These are phyloP conservation scores for Anableps anableps DNA, from an alignment of 2,797 vertebrate species.

Conservation along the genomic window DNA sequence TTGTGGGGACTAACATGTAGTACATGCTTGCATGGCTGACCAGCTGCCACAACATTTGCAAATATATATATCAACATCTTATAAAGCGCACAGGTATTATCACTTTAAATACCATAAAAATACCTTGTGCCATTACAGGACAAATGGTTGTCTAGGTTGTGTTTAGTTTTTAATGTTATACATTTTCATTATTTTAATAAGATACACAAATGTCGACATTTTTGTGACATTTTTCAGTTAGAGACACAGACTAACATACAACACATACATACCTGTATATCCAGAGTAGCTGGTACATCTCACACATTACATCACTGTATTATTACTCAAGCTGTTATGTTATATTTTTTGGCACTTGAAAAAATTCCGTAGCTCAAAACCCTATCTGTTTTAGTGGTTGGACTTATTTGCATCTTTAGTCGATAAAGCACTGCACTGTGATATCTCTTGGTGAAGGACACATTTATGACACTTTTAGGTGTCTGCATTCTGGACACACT, in stretches of 20 bases:
- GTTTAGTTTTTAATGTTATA: neutral
- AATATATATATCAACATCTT: neutral
- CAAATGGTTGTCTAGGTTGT: neutral
- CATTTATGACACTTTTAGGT: conserved; percentile 56
- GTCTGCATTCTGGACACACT: conserved; percentile 60
- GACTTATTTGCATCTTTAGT: conserved; percentile 38
- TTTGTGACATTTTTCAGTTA: too few relatives aligned
- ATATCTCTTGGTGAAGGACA: conserved; percentile 67
- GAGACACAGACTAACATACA: too few relatives aligned
- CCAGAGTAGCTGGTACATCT: neutral
- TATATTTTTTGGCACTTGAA: conserved; percentile 5
- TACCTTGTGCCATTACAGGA: neutral
- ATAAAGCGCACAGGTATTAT: neutral
- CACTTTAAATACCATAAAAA: neutral
- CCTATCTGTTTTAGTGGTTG: neutral
- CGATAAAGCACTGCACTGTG: conserved; percentile 47
- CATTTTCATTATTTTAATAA: neutral
- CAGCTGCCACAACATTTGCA: neutral
- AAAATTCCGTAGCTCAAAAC: neutral
- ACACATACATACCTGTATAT: too few relatives aligned
- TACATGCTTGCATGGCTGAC: neutral
- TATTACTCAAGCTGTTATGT: neutral
- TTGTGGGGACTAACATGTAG: neutral
- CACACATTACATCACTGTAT: neutral
- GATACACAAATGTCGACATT: neutral